A percentile compares a stretch with the other conserved stretches of the same genome.
These are phyloP conservation scores for Branchellion lobata DNA, from an alignment of 2,888 invertebrate genomes.

Conservation along the genomic window DNA sequence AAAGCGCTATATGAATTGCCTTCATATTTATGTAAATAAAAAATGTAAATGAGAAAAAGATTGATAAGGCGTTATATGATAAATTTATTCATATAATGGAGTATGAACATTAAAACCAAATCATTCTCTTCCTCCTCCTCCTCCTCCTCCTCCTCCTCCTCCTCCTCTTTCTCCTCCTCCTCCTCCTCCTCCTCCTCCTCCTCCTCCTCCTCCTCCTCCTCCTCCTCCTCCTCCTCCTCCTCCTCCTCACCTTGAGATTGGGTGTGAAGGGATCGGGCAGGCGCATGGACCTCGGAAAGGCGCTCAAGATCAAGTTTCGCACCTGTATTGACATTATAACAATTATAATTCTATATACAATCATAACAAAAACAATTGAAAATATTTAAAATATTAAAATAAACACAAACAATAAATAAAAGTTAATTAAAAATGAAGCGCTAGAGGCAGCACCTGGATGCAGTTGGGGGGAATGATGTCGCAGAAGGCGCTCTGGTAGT, in stretches of 20 bases:
- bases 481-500: slow-evolving; percentile 97
- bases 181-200: slow-evolving; percentile 4
- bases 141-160: slow-evolving; percentile 50
- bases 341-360: too few relatives aligned
- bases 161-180: slow-evolving; percentile 6
- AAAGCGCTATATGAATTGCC: too few relatives aligned
- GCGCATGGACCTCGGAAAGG: slow-evolving; percentile 96
- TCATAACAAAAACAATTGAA: too few relatives aligned
- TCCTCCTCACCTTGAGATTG: slow-evolving; percentile 72
- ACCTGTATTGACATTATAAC: slow-evolving; percentile 63
- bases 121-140: neutral
- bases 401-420: too few relatives aligned
- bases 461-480: slow-evolving; percentile 99
- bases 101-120: neutral
- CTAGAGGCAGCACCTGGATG: slow-evolving; percentile 71
- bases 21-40: too few relatives aligned
- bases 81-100: neutral
- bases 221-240: neutral
- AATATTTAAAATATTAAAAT: too few relatives aligned
- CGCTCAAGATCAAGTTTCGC: slow-evolving; percentile 94
- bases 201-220: slow-evolving; percentile 12
- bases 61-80: too few relatives aligned
- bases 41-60: neutral
- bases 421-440: neutral
- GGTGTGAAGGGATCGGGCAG: slow-evolving; percentile 98